Evolutionary conservation across 1,140 invertebrate species (phyloP), one percentile per base, ranked within the genome.

Genomic region (Tetragonula clypearis): DNA sequence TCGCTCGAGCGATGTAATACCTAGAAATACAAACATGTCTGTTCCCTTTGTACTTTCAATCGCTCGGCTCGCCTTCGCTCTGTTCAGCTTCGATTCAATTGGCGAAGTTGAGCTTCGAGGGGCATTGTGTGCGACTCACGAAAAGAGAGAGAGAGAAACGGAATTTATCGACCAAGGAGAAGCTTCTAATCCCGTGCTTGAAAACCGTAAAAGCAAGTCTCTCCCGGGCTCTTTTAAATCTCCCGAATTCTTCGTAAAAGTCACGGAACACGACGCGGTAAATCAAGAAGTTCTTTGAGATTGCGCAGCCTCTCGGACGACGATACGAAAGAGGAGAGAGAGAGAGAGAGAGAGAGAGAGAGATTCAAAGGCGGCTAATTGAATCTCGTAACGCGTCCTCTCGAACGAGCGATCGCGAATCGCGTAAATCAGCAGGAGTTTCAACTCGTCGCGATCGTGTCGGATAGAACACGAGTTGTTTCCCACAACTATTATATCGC

Each of bases 381-480:
- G 30, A 30, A 30, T 30, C 30, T 30, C 30, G 30, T 30, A 30
- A 30, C 30, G 30, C 30, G 30, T 30, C 30, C 30, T 30, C 30
- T 30, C 30, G 30, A 30, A 30, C 30, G 30, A 30, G 30, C 30
- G 30, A 30, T 30, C 30, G 30, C 30, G 0, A 30, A 30, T 30
- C 30, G 30, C 30, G 30, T 30, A 30, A 30, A 30, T 30, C 30
- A 30, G 30, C 1, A 30, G 30, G 30, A 30, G 30, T 30, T 30
- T 30, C 30, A 1, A 6, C 41, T 35, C n/a, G 30, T 41, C 56
- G 74, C n/a, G 17, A 12, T 19, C 26, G 60, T 66, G 55, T 49
- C 53, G 35, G 75, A 87, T 81, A 66, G 41, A 49, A 87, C 74
- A 62, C 35, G 21, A 23, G 66, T 68, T 35, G 1, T 35, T 35